phyloP scores from a whole-genome alignment of 2,797 vertebrate species.

The Premnoplex brunnescens region DNA sequence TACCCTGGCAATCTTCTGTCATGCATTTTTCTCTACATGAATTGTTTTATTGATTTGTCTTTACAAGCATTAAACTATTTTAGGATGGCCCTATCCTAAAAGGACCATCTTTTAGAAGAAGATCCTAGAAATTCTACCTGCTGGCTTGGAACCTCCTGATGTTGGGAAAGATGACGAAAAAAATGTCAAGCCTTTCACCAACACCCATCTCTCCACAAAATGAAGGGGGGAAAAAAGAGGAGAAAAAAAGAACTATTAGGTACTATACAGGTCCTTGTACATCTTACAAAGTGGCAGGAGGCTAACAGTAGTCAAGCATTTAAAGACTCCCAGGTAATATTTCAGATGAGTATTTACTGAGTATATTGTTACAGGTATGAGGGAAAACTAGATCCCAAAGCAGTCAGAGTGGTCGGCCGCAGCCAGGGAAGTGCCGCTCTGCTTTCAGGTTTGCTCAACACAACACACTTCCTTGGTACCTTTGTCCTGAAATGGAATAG shows the following conservation, averaged over 20 bases:
- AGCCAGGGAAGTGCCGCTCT: fast-evolving
- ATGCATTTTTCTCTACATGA: background rate
- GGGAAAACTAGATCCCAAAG: background rate
- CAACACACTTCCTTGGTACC: background rate
- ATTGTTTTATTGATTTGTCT: background rate
- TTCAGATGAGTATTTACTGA: background rate
- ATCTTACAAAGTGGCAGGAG: background rate
- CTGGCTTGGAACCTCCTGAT: background rate
- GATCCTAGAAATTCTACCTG: background rate
- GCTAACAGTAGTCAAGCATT: background rate
- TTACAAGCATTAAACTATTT: background rate
- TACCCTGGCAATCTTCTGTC: background rate
- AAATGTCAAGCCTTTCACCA: background rate
- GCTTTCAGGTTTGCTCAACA: background rate
- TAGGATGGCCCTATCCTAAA: background rate
- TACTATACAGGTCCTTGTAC: background rate
- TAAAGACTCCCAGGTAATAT: background rate
- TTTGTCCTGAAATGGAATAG: background rate
- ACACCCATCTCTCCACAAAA: background rate
- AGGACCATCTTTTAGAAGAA: background rate
- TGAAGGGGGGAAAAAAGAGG: fast-evolving
- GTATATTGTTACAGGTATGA: background rate
- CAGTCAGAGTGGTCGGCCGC: background rate
- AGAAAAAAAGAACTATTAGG: background rate
- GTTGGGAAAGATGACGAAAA: background rate